Conservation (phyloP, 2,797 vertebrate genomes). For the Macropodus opercularis region DNA sequence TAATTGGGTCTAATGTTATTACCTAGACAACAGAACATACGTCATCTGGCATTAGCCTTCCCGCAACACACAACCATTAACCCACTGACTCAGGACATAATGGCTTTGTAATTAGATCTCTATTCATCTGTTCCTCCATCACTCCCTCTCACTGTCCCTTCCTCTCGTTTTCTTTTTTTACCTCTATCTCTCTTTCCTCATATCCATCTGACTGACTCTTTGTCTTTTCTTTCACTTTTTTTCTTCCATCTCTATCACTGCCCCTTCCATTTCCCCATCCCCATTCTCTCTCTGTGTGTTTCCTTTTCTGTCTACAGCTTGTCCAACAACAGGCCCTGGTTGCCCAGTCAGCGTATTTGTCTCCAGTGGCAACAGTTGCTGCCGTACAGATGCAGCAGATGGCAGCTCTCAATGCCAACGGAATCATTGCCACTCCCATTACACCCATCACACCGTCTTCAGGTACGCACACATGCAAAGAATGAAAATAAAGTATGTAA, state of each 20-base stretch:
- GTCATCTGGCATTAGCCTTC: slow-evolving; percentile 81
- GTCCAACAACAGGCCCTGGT: slow-evolving; percentile 95
- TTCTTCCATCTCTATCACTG: slow-evolving; percentile 1
- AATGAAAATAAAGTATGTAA: neutral
- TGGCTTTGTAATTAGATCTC: slow-evolving; percentile 83
- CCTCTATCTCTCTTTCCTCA: slow-evolving; percentile 40
- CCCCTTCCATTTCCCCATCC: slow-evolving; percentile 12
- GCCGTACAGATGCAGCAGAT: slow-evolving; percentile 96
- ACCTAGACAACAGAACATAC: slow-evolving; percentile 80
- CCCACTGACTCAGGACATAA: slow-evolving; percentile 80
- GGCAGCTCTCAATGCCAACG: slow-evolving; percentile 91
- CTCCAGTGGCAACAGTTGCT: slow-evolving; percentile 93
- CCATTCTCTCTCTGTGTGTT: slow-evolving; percentile 37
- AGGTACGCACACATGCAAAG: slow-evolving; percentile 59
- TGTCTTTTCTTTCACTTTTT: slow-evolving; percentile 16
- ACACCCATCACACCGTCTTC: slow-evolving; percentile 82
- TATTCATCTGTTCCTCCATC: slow-evolving; percentile 81
- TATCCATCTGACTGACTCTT: slow-evolving; percentile 46
- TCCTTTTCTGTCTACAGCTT: slow-evolving; percentile 79
- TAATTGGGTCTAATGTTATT: slow-evolving; percentile 80
- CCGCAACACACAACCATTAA: slow-evolving; percentile 81
- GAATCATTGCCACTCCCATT: slow-evolving; percentile 91
- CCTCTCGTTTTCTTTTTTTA: slow-evolving; percentile 37
- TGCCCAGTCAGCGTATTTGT: slow-evolving; percentile 95
- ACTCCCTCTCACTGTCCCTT: slow-evolving; percentile 67